Base-by-base conservation (phyloP, 2,797 vertebrate species). In the Meriones psammophilus region DNA sequence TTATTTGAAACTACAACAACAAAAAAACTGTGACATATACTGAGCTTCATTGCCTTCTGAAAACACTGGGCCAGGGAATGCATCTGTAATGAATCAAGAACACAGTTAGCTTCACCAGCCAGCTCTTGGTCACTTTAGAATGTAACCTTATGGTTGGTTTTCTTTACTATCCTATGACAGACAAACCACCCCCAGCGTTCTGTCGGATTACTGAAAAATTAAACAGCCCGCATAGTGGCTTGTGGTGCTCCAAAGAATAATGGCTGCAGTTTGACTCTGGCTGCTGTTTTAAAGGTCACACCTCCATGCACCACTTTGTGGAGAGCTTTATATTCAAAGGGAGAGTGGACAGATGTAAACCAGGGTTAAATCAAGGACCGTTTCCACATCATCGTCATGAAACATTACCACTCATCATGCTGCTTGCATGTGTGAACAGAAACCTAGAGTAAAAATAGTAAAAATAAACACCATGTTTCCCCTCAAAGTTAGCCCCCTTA, bases 51-150 rank as follows among this genome's bases (percentile, higher is more conserved):
- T 86, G 76, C 91, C 74, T 95, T 92, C n/a, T 96, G 58, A 89
- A 96, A 97, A 92, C 66, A n/a, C 54, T 66, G 60, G 68, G n/a
- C 71, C 88, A 26, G 60, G 39, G 94, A 90, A 96, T 95, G 42
- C 39, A 66, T 96, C 96, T 95, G 71, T 76, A 92, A 95, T 86
- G 91, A 97, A 93, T 97, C 81, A 91, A 85, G 98, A 92, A 84
- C 88, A 89, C 66, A 66, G 79, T 79, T 77, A 39, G 77, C 78
- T 92, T 96, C 2, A 0, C 58, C 7, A 64, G 92, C 95, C 79
- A 93, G 92, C 86, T 58, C 71, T 96, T 96, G 91, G 62, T 97
- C 95, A 94, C 71, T 94, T 91, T 86, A 88, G 73, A 97, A 81
- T 68, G 9, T 96, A 95, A 96, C 80, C 86, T 96, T 28, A 18